Conservation (phyloP, 2,888 invertebrate genomes). For the Nemapogon koenigi region DNA sequence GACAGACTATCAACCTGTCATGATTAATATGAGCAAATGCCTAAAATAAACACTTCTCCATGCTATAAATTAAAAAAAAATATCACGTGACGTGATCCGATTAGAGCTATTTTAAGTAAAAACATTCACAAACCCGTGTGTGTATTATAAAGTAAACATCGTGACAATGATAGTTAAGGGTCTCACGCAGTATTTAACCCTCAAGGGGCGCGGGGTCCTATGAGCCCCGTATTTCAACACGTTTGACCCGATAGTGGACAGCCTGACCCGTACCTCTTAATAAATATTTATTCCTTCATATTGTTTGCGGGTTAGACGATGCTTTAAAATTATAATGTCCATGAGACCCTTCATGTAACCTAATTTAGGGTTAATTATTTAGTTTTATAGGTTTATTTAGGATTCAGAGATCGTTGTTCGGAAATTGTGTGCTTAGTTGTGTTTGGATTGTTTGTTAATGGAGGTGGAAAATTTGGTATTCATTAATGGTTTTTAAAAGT, state of each 20-base stretch:
- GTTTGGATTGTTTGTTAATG: not conserved
- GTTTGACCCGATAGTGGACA: slow-evolving; percentile 52
- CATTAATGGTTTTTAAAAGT: not conserved
- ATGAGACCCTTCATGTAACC: slow-evolving; percentile 12
- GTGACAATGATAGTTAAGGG: slow-evolving; percentile 1
- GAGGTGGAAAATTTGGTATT: not conserved
- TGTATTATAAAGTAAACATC: too few species aligned
- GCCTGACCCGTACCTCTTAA: slow-evolving; percentile 40
- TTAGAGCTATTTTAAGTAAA: too few species aligned
- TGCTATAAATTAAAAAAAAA: too few species aligned
- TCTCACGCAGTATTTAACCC: slow-evolving; percentile 1
- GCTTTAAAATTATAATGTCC: slow-evolving; percentile 30
- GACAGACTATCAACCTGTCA: too few species aligned
- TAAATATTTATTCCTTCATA: slow-evolving; percentile 59
- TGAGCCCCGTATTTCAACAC: slow-evolving; percentile 49
- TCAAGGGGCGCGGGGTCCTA: slow-evolving; percentile 18
- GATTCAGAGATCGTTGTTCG: slow-evolving; percentile 18
- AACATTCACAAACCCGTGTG: too few species aligned
- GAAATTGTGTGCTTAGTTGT: not conserved
- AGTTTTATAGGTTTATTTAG: slow-evolving; percentile 35
- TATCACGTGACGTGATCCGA: too few species aligned
- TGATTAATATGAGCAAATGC: too few species aligned
- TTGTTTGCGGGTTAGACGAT: slow-evolving; percentile 30
- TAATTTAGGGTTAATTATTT: slow-evolving; percentile 37
- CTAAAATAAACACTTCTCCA: too few species aligned